Percentiles rank a stretch among this genome's conserved stretches.
Evolutionary conservation across 2,888 invertebrate genomes (phyloP).

Genomic region (Cheilosia urbana): DNA sequence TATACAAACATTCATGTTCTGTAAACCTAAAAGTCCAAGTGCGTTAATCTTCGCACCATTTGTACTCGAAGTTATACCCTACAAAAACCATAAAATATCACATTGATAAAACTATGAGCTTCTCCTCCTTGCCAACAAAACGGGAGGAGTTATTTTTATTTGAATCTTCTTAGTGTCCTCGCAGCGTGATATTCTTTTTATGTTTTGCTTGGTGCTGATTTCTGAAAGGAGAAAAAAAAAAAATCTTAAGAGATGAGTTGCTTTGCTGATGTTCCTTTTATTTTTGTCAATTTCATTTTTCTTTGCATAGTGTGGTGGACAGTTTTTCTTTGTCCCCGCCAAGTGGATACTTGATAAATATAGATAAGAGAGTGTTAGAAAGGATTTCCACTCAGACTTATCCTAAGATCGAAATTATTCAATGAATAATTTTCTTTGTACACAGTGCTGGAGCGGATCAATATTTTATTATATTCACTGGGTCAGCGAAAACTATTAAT

Average conservation of each 20-base stretch:
- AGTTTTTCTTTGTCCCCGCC: conserved; percentile 54
- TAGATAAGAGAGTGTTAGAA: conserved; percentile 60
- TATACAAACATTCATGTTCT: too few species aligned
- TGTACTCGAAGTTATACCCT: background rate
- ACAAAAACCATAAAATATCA: background rate
- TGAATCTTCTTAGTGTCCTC: conserved; percentile 26
- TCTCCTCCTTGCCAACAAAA: conserved; percentile 3
- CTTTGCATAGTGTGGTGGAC: conserved; percentile 48
- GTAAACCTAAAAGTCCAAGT: too few species aligned
- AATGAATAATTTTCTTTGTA: conserved; percentile 48
- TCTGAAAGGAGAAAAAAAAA: conserved; percentile 37
- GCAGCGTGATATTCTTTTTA: conserved; percentile 33
- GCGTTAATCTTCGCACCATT: too few species aligned
- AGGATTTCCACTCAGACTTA: conserved; percentile 65
- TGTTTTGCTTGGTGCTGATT: conserved; percentile 5
- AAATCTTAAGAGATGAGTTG: conserved; percentile 33
- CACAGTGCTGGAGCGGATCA: conserved; percentile 41
- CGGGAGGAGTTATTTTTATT: conserved; percentile 32
- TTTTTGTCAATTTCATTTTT: conserved; percentile 51
- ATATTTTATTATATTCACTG: conserved; percentile 45
- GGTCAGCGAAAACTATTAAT: conserved; percentile 59
- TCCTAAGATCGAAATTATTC: conserved; percentile 55
- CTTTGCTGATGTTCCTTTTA: conserved; percentile 5
- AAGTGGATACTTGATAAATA: conserved; percentile 65
- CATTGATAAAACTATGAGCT: background rate